Percentiles rank a stretch among this genome's conserved stretches.
Conservation (phyloP, 2,888 invertebrate genomes). For the Trissoscelio sp. region DNA sequence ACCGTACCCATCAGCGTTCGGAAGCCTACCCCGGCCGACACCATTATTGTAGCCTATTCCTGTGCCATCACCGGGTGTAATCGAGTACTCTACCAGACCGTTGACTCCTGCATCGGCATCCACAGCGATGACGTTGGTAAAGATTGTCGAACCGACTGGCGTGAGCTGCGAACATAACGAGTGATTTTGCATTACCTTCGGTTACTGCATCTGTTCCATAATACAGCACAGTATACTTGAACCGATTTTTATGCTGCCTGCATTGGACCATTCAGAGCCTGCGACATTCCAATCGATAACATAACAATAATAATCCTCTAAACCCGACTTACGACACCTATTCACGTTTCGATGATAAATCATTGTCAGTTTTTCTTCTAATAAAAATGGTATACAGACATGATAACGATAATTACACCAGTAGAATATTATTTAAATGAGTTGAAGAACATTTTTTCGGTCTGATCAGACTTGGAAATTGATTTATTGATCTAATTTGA, state of each 20-base stretch:
- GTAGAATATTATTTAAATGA: too few relatives aligned
- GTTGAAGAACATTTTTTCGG: too few relatives aligned
- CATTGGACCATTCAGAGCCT: conserved; percentile 11
- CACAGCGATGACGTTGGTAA: conserved; percentile 90
- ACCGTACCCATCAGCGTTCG: conserved; percentile 91
- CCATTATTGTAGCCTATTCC: conserved; percentile 86
- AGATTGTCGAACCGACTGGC: conserved; percentile 93
- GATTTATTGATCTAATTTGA: too few relatives aligned
- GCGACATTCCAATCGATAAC: conserved; percentile 3
- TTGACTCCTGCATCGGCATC: conserved; percentile 95
- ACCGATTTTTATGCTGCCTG: conserved; percentile 19
- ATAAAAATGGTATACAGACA: neutral
- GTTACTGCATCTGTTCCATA: conserved; percentile 27
- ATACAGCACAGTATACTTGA: conserved; percentile 15
- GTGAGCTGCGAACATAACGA: conserved; percentile 87
- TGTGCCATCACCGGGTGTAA: conserved; percentile 88
- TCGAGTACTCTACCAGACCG: conserved; percentile 93
- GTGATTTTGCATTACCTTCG: conserved; percentile 44
- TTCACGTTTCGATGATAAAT: too few relatives aligned
- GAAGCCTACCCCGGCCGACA: conserved; percentile 85
- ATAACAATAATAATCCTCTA: neutral
- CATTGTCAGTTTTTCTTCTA: too few relatives aligned
- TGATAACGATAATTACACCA: too few relatives aligned
- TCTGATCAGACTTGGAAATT: too few relatives aligned
- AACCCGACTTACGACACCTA: neutral